Conservation (phyloP, 2,888 invertebrate species). For the Lepidocyrtinus sp. region DNA sequence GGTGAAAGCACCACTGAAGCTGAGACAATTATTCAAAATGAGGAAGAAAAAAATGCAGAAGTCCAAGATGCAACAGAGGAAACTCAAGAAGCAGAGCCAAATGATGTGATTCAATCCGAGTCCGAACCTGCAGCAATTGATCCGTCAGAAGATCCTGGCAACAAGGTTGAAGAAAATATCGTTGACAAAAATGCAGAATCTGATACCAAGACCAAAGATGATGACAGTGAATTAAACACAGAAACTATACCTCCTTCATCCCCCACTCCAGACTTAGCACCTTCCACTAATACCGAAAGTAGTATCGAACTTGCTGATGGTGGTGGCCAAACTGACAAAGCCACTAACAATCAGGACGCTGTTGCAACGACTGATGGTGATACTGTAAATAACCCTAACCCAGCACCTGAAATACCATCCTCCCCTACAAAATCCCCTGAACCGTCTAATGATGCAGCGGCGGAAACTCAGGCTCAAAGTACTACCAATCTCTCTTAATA, state of each 20-base stretch:
- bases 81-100: slow-evolving; percentile 15
- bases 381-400: slow-evolving; percentile 3
- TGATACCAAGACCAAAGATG: not conserved
- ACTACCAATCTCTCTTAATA: not conserved
- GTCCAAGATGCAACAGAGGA: not conserved
- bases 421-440: not conserved
- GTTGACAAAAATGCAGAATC: not conserved
- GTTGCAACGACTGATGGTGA: slow-evolving; percentile 19
- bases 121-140: not conserved
- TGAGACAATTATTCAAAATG: not conserved
- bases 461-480: not conserved
- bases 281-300: slow-evolving; percentile 5
- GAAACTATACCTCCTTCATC: slow-evolving; percentile 20
- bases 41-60: not conserved
- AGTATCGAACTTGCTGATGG: too few relatives aligned
- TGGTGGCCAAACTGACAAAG: slow-evolving; percentile 32
- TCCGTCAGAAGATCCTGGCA: not conserved
- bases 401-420: not conserved
- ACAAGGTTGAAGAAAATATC: not conserved
- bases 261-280: slow-evolving; percentile 23
- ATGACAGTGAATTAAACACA: not conserved
- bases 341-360: slow-evolving; percentile 9
- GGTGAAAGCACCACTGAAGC: not conserved
- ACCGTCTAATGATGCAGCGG: slow-evolving; percentile 14
- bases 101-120: not conserved